Conservation (phyloP, 1,140 invertebrate genomes). For the Trypoxylus dichotomus region DNA sequence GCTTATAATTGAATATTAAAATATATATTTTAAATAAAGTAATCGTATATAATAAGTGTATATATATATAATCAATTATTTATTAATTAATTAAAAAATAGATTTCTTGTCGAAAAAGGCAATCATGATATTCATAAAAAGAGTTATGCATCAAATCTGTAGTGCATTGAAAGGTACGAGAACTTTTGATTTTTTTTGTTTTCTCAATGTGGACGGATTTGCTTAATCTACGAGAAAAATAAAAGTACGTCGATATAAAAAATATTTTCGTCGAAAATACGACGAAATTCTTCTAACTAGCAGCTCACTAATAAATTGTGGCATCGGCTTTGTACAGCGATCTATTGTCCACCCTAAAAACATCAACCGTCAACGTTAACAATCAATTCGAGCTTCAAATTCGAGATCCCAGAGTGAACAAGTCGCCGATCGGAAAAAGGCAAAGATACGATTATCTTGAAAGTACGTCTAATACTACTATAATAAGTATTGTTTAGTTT, state of each 20-base stretch:
- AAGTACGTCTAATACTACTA: not conserved
- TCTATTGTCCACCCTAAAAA: too few relatives aligned
- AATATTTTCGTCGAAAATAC: not conserved
- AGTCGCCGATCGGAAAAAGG: too few relatives aligned
- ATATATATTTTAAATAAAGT: constrained; percentile 9
- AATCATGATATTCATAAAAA: not conserved
- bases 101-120: not conserved
- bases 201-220: not conserved
- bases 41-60: constrained; percentile 1
- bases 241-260: not conserved
- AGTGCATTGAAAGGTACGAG: not conserved
- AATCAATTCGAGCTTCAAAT: too few relatives aligned
- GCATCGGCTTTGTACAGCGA: too few relatives aligned
- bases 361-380: too few relatives aligned
- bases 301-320: too few relatives aligned
- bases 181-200: not conserved
- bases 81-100: constrained; percentile 21
- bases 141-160: not conserved
- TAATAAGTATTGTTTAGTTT: not conserved
- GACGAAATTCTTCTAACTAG: too few relatives aligned
- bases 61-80: constrained; percentile 22
- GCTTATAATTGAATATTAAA: not conserved
- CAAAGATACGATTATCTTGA: too few relatives aligned
- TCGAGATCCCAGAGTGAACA: too few relatives aligned
- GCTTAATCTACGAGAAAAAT: not conserved